Evolutionary conservation across 2,888 invertebrate species (phyloP), one percentile per base, ranked within the genome.

Genomic region (Andricus curvator): DNA sequence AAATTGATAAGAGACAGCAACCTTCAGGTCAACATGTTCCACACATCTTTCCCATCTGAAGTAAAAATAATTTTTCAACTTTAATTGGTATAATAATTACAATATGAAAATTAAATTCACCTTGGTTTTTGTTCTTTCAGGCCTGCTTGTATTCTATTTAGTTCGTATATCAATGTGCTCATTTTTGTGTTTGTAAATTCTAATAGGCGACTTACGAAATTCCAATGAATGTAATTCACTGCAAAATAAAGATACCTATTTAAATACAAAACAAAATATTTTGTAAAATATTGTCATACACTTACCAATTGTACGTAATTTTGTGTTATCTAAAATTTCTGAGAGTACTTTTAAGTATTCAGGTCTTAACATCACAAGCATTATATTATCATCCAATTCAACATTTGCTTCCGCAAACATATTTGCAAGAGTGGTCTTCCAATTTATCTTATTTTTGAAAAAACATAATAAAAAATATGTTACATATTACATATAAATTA

Each of bases 171-270:
- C n/a, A 74, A 17, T 56, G 29, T 48, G 22, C 22, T 25, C 48
- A 74, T 74, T 74, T 74, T 74, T 17, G 48, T 48, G 44, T 48
- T 74, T 29, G 74, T 74, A 17, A 29, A 56, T 33, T 48, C 29
- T 33, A 74, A 4, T 25, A 74, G 8, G 22, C 74, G 22, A 74
- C 74, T 74, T 25, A 74, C 51, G 20, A 15, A 56, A 56, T 56
- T 51, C 74, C 74, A 74, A 29, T 74, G 74, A 48, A 74, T 20
- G 11, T 22, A 74, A 29, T 74, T 74, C 29, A 74, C 74, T 74
- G 66, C 4, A 37, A 6, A 37, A 37, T 8, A n/a, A 37, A 37
- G 8, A 37, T 37, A 37, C 8, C 37, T 0, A 2, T 37, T 37
- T 37, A 37, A 6, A 37, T 37, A 6, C 4, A 6, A 37, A 6